Conservation (phyloP, 2,797 vertebrate species). For the Danio aesculapii region DNA sequence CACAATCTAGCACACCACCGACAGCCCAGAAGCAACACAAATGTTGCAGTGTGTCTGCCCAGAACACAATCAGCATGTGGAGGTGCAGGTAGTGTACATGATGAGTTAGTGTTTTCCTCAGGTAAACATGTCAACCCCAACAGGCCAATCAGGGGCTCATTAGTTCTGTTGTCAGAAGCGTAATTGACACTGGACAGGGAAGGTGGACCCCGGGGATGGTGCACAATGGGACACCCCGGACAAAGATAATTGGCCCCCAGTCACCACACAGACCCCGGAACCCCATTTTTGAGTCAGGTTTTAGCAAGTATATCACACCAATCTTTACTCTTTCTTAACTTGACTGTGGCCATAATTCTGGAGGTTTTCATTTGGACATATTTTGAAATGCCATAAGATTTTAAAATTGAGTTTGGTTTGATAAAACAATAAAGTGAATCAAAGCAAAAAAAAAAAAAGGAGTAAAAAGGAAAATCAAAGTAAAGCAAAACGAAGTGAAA, state of each 20-base stretch:
- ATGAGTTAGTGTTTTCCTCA: slow-evolving; percentile 61
- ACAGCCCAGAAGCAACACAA: not conserved
- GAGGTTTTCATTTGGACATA: not conserved
- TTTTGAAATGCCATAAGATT: not conserved
- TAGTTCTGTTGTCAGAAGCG: slow-evolving; percentile 76
- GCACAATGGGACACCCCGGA: slow-evolving; percentile 41
- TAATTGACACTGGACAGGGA: slow-evolving; percentile 78
- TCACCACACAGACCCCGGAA: slow-evolving; percentile 44
- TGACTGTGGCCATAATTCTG: not conserved
- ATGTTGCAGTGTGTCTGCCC: not conserved
- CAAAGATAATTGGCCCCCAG: slow-evolving; percentile 62
- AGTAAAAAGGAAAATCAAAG: no score
- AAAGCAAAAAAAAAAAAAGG: no score
- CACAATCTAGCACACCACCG: not conserved
- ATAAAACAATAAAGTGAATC: no score
- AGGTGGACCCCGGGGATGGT: slow-evolving; percentile 48
- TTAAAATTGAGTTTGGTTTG: not conserved
- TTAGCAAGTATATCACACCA: slow-evolving; percentile 34
- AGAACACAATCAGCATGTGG: slow-evolving; percentile 10
- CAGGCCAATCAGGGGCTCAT: slow-evolving; percentile 81
- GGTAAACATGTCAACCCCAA: slow-evolving; percentile 59
- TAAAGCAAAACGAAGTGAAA: no score
- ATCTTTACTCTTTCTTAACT: slow-evolving; percentile 12
- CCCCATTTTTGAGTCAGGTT: slow-evolving; percentile 31
- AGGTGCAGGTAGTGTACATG: slow-evolving; percentile 26